Conservation (phyloP, 1,140 invertebrate genomes). For the Manduca sexta region DNA sequence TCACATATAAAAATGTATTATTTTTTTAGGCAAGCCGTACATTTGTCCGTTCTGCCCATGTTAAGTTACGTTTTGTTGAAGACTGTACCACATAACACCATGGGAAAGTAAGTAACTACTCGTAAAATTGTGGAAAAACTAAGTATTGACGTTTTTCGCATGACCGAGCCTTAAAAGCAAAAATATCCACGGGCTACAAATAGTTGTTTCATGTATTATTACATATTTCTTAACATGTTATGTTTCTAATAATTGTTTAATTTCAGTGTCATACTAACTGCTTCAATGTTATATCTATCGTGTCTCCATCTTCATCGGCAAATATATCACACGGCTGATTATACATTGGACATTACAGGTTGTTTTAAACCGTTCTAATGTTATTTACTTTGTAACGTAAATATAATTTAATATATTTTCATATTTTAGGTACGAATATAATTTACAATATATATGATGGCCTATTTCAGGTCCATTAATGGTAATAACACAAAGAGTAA, state of each 20-base stretch:
- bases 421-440: neutral
- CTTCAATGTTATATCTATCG: conserved; percentile 88
- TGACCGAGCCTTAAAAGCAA: too few relatives aligned
- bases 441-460: neutral
- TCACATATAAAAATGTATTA: too few relatives aligned
- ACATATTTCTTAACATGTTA: neutral
- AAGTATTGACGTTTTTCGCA: too few relatives aligned
- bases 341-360: conserved; percentile 95
- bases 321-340: conserved; percentile 90
- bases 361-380: conserved; percentile 25
- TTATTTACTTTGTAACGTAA: too few relatives aligned
- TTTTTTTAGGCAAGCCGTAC: conserved; percentile 82
- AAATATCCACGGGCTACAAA: too few relatives aligned
- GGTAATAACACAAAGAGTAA: conserved; percentile 98
- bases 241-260: conserved; percentile 10
- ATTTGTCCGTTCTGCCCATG: conserved; percentile 82
- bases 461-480: conserved; percentile 86
- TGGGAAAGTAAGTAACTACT: conserved; percentile 51
- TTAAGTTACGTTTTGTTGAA: conserved; percentile 83
- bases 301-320: conserved; percentile 89
- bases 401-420: neutral
- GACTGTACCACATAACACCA: conserved; percentile 42
- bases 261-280: conserved; percentile 81
- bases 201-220: too few relatives aligned
- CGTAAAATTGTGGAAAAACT: too few relatives aligned